A percentile compares a stretch with the other conserved stretches of the same genome.
These are phyloP conservation scores for Nerophis lumbriciformis DNA, from an alignment of 2,113 vertebrate genomes.

Conservation along the genomic window DNA sequence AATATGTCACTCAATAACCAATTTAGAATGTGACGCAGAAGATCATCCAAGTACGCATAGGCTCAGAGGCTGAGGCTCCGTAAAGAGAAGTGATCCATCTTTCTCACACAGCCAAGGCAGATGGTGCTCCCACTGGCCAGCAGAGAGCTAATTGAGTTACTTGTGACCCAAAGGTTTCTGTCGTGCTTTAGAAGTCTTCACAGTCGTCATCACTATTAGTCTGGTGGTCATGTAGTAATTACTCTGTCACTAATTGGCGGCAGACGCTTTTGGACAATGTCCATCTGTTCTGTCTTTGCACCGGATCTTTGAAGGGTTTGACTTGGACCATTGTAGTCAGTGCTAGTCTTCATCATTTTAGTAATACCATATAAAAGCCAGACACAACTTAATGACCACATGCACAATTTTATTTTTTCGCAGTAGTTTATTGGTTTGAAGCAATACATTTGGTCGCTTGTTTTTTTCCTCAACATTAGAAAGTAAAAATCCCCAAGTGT, in stretches of 20 bases:
- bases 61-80: conserved; percentile 41
- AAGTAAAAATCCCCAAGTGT: too few relatives aligned
- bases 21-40: conserved; percentile 30
- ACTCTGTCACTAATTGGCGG: conserved; percentile 51
- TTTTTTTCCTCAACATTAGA: too few relatives aligned
- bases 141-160: conserved; percentile 63
- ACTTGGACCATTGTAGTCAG: too few relatives aligned
- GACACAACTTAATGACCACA: too few relatives aligned
- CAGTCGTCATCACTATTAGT: conserved; percentile 29
- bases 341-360: too few relatives aligned
- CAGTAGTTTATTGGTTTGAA: too few relatives aligned
- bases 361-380: too few relatives aligned
- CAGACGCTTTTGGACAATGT: conserved; percentile 26
- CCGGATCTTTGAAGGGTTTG: conserved; percentile 24
- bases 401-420: not conserved
- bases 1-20: conserved; percentile 42
- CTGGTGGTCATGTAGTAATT: conserved; percentile 44
- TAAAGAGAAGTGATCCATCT: conserved; percentile 65
- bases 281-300: conserved; percentile 57
- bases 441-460: too few relatives aligned
- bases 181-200: conserved; percentile 39
- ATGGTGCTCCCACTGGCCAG: conserved; percentile 52
- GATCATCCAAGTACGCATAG: conserved; percentile 16
- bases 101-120: conserved; percentile 48
- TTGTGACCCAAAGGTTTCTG: conserved; percentile 50